Conservation (phyloP, 2,113 vertebrate genomes). For the Bubalus kerabau region DNA sequence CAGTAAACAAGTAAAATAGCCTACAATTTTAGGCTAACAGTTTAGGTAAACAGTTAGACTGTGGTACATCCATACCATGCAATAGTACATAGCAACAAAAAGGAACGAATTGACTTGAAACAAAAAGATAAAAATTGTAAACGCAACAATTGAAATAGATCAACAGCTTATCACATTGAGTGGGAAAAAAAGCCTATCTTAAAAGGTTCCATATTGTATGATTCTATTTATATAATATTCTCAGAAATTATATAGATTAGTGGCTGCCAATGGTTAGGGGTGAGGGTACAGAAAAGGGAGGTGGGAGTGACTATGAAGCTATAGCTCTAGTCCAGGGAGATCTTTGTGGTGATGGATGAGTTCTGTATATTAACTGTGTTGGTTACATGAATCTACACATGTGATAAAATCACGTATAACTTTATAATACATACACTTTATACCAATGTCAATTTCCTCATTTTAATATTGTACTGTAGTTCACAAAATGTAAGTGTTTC, state of each 20-base stretch:
- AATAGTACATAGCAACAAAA: background rate
- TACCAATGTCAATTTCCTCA: background rate
- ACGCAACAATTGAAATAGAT: background rate
- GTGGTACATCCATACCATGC: background rate
- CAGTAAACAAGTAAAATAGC: background rate
- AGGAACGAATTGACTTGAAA: background rate
- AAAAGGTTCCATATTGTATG: background rate
- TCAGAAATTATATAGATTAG: background rate
- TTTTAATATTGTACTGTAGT: background rate
- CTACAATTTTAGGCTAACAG: background rate
- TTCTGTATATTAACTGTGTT: background rate
- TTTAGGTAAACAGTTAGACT: background rate
- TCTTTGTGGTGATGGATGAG: too few species aligned
- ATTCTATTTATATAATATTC: background rate
- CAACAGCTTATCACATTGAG: background rate
- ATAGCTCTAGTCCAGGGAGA: background rate
- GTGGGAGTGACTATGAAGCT: background rate
- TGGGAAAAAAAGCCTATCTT: background rate
- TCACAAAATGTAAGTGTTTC: background rate
- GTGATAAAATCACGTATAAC: background rate
- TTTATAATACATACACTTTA: background rate
- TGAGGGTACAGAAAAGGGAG: background rate
- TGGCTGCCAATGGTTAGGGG: background rate
- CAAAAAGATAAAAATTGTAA: background rate
- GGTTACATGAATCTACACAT: background rate